A percentile compares a stretch with the other conserved stretches of the same genome.
Conservation (phyloP, 1,140 invertebrate species). For the Daktulosphaira vitifoliae region DNA sequence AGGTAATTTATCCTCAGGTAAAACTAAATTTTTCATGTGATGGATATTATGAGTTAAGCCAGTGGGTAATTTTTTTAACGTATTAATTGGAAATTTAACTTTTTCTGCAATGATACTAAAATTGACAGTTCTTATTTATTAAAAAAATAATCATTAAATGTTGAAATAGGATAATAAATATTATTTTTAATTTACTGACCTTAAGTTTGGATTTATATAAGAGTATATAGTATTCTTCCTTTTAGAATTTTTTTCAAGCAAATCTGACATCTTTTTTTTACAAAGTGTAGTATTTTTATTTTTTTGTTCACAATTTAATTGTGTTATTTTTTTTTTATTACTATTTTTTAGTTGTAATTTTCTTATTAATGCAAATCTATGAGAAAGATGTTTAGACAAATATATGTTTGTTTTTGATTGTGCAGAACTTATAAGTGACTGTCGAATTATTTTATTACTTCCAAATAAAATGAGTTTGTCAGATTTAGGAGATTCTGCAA, state of each 20-base stretch:
- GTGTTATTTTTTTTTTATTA: neutral
- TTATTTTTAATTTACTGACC: neutral
- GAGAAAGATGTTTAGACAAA: constrained; percentile 10
- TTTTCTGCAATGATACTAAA: too few species aligned
- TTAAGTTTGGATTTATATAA: constrained; percentile 16
- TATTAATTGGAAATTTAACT: too few species aligned
- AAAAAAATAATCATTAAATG: too few species aligned
- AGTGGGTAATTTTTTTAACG: too few species aligned
- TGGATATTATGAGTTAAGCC: too few species aligned
- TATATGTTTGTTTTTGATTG: constrained; percentile 6
- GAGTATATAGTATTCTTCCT: constrained; percentile 11
- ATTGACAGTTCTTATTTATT: too few species aligned
- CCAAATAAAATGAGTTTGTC: constrained; percentile 30
- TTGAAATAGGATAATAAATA: too few species aligned
- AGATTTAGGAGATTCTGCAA: neutral
- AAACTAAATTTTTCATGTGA: too few species aligned
- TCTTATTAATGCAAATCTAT: constrained; percentile 19
- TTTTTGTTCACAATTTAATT: neutral
- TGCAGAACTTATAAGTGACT: neutral
- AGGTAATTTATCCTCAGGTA: too few species aligned
- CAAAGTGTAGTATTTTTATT: neutral
- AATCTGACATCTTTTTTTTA: too few species aligned
- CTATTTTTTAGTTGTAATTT: constrained; percentile 17
- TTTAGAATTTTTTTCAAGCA: constrained; percentile 12
- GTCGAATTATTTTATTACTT: constrained; percentile 26